These are phyloP conservation scores for Hestina assimilis DNA, from an alignment of 1,140 invertebrate genomes.

Conservation along the genomic window DNA sequence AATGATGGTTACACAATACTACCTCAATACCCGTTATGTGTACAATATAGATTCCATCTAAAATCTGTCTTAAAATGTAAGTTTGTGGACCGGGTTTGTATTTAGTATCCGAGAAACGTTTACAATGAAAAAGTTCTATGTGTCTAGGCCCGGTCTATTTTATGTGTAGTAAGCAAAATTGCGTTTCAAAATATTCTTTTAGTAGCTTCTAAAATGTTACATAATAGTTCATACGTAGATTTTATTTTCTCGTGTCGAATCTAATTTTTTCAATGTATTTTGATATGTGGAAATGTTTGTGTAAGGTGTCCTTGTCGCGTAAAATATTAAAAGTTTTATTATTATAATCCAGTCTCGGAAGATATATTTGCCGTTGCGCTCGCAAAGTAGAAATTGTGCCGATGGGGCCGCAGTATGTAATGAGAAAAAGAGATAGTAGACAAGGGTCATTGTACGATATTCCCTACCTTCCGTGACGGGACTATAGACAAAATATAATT, in stretches of 20 bases:
- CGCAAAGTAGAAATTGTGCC: too few relatives aligned
- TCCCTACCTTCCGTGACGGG: too few relatives aligned
- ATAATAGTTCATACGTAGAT: constrained; percentile 33
- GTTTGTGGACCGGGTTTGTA: constrained; percentile 47
- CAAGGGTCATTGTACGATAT: too few relatives aligned
- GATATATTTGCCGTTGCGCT: too few relatives aligned
- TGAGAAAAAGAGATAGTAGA: too few relatives aligned
- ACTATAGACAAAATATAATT: too few relatives aligned
- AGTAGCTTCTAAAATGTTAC: constrained; percentile 42
- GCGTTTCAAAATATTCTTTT: constrained; percentile 37
- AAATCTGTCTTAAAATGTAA: constrained; percentile 65
- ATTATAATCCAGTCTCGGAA: too few relatives aligned
- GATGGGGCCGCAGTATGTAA: too few relatives aligned
- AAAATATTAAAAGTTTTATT: background rate
- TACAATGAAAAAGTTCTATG: constrained; percentile 19
- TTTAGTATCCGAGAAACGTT: constrained; percentile 6
- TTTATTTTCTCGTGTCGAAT: constrained; percentile 23
- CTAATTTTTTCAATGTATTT: constrained; percentile 11
- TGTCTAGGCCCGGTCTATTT: constrained; percentile 28
- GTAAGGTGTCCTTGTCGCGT: constrained; percentile 23
- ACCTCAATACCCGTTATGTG: constrained; percentile 72
- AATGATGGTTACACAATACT: constrained; percentile 68
- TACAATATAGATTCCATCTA: constrained; percentile 61
- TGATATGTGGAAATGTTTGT: constrained; percentile 16
- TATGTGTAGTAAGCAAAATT: constrained; percentile 30